Evolutionary conservation across 2,797 vertebrate genomes (phyloP).

Genomic region (Tragelaphus eurycerus): DNA sequence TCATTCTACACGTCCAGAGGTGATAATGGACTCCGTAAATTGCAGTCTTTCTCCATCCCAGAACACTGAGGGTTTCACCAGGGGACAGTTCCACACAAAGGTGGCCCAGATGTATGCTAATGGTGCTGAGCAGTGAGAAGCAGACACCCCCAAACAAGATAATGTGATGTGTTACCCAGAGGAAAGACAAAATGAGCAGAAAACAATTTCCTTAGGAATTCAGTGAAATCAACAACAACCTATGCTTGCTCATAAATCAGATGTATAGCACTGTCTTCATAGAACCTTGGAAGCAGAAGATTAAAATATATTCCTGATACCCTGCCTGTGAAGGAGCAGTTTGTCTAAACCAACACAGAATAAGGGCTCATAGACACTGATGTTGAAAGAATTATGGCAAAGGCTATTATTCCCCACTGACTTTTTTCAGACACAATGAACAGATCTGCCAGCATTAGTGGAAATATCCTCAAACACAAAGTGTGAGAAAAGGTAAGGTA

Average conservation of each 20-base stretch:
- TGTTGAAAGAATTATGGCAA: background rate
- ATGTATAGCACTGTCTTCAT: background rate
- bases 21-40: slow-evolving; percentile 91
- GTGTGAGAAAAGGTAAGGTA: background rate
- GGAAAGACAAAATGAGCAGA: slow-evolving; percentile 45
- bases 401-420: background rate
- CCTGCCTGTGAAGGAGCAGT: background rate
- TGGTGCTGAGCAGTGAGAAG: slow-evolving; percentile 63
- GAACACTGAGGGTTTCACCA: slow-evolving; percentile 81
- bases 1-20: slow-evolving; percentile 88
- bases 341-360: background rate
- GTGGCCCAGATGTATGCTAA: slow-evolving; percentile 82
- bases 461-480: slow-evolving; percentile 23
- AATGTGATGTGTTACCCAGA: slow-evolving; percentile 55
- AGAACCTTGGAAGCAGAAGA: background rate
- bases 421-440: background rate
- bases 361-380: background rate
- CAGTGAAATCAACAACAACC: slow-evolving; percentile 56
- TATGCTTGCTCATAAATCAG: slow-evolving; percentile 30
- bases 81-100: slow-evolving; percentile 81
- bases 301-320: background rate
- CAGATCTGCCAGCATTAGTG: background rate
- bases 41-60: slow-evolving; percentile 84
- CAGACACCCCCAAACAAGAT: slow-evolving; percentile 57
- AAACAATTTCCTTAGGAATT: slow-evolving; percentile 71